Evolutionary conservation across 1,140 invertebrate species (phyloP), one percentile per base, ranked within the genome.

Genomic region (Sycobia sp.): DNA sequence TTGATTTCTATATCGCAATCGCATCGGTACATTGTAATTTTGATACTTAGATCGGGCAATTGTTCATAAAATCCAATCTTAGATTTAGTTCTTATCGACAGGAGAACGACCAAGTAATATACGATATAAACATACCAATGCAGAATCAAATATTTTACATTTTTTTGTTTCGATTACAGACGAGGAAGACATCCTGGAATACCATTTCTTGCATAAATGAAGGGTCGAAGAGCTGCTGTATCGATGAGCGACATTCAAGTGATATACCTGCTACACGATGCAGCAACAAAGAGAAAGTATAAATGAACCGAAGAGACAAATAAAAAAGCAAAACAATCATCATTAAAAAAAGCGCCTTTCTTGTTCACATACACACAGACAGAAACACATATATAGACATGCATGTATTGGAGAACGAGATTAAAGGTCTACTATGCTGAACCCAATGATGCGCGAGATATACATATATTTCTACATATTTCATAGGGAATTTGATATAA

Each of bases 161-260:
- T n/a, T n/a, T 38, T 49, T 56, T 53, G 11, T 39, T 55, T 32
- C 44, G 10, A 18, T 65, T 54, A 70, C 74, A 79, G 77, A 78
- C 51, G 77, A 79, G 44, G 77, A 79, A 65, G 77, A 77, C 57
- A 79, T 79, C 66, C 71, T 79, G 77, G 77, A 78, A 64, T 79
- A 78, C 59, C 77, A 76, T 67, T 79, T 79, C 67, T 69, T 77
- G 55, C 77, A 78, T 66, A 79, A 79, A 68, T 79, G 75, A 78
- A 70, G 68, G 66, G n/a, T 36, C n/a, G 14, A 14, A 23, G 29
- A 32, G 11, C 29, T 7, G 29, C 29, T 32, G 5, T 32, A 4
- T 32, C 34, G 36, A 41, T 54, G 38, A 14, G 41, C 41, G 22
- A 49, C 34, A n/a, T 51, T 53, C 43, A 41, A 56, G 50, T 38